Evolutionary conservation across 2,888 invertebrate species (phyloP), one percentile per base, ranked within the genome.

Genomic region (Neocrepidodera transversa): DNA sequence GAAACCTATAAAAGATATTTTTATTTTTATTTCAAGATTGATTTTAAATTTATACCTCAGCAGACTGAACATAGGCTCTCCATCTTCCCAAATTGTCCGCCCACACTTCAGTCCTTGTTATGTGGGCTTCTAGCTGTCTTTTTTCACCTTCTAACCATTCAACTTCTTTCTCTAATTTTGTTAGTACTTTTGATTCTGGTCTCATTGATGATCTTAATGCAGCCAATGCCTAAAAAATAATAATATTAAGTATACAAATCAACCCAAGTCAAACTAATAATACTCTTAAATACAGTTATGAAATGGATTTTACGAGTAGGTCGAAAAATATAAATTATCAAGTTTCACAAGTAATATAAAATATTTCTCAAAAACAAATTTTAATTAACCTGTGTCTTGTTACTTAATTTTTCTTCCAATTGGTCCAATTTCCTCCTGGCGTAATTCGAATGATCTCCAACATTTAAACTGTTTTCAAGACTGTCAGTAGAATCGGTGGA

Each of bases 81-180:
- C 95, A 95, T 65, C 86, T 85, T 16, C 95, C 94, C 66, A 95
- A 82, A 77, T 95, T 92, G 68, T 93, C 93, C 0, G 92, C 91
- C 95, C 95, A 95, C 47, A 90, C 87, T 80, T 94, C 93, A 0
- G 95, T 95, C 35, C 94, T 84, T 11, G 88, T 86, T 51, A 95
- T 82, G 79, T 95, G 94, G 0, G 91, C 90, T 76, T 95, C 93
- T 35, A 94, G 79, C 66, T 92, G 87, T 64, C 90, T 82, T 74
- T 90, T 89, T 74, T 94, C 93, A 2, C 88, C 88, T 64, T 90
- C 89, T 50, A 95, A 80, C 81, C 89, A 87, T 71, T 92, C 92
- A 67, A 95, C 90, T 79, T 95, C 94, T 70, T 88, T 89, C 45
- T 92, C 92, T 51, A 95, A 80, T 79, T 91, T 87, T 57, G 86